These are phyloP conservation scores for Atethmia centrago DNA, from an alignment of 2,888 invertebrate genomes.

Conservation along the genomic window DNA sequence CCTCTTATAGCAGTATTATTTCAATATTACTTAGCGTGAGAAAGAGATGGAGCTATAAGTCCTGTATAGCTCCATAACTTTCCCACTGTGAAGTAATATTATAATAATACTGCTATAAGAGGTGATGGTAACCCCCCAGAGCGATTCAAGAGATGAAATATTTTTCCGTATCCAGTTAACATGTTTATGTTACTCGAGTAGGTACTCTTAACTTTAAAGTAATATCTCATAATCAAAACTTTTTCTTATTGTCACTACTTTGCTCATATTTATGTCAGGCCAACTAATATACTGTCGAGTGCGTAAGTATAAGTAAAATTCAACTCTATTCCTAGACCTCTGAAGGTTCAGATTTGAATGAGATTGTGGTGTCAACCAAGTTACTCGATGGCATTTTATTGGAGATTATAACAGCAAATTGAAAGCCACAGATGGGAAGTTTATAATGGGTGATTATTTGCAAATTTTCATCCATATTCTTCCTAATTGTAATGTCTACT, in stretches of 20 bases:
- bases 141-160: conserved; percentile 2
- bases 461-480: not conserved
- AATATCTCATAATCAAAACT: conserved; percentile 43
- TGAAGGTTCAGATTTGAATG: conserved; percentile 21
- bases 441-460: conserved; percentile 47
- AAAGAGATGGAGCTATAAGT: no score
- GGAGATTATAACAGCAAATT: conserved; percentile 59
- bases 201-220: conserved; percentile 23
- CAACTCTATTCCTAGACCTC: rapidly evolving
- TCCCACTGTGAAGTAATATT: no score
- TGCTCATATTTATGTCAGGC: conserved; percentile 54
- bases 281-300: conserved; percentile 39
- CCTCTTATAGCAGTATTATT: no score
- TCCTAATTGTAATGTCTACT: conserved; percentile 1
- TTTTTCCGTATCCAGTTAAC: conserved; percentile 8
- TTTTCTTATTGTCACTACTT: conserved; percentile 44
- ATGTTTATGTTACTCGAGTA: conserved; percentile 24
- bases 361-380: conserved; percentile 14
- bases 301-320: conserved; percentile 5
- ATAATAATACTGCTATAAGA: no score
- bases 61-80: no score
- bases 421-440: conserved; percentile 48
- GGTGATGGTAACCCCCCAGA: no score
- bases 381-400: conserved; percentile 56
- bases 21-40: no score